Evolutionary conservation across 2,113 vertebrate species (phyloP).

Genomic region (Megatriorchis doriae): DNA sequence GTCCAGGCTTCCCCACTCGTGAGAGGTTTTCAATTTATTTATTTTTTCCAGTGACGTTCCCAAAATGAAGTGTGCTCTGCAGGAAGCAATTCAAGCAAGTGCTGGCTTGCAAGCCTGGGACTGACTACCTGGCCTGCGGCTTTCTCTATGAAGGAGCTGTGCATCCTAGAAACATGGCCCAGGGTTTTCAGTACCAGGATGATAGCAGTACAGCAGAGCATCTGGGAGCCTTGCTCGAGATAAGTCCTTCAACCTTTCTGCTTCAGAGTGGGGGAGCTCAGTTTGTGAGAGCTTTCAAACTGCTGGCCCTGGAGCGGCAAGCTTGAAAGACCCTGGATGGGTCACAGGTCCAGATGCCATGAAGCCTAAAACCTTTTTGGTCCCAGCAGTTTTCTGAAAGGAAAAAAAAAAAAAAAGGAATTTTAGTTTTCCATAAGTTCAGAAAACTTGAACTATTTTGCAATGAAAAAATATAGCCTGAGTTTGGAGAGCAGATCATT

Average conservation of each 20-base stretch:
- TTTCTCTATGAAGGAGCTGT: background rate
- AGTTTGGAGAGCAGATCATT: background rate
- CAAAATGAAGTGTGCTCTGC: background rate
- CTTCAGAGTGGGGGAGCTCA: background rate
- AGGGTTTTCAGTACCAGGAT: background rate
- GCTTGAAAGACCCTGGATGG: background rate
- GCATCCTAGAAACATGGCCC: background rate
- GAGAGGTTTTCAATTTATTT: background rate
- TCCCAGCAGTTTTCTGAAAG: background rate
- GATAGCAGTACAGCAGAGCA: background rate
- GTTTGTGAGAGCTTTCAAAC: background rate
- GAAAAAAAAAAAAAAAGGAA: too few relatives aligned
- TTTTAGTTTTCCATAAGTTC: background rate
- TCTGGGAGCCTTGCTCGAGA: background rate
- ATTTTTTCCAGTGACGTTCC: background rate
- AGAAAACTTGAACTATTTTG: background rate
- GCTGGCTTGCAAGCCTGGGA: background rate
- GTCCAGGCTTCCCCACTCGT: background rate
- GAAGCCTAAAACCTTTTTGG: background rate
- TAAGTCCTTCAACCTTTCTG: background rate
- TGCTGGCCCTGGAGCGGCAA: background rate
- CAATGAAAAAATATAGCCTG: background rate
- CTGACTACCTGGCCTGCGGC: background rate
- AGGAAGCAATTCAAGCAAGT: background rate
- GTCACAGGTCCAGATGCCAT: background rate